Base-by-base conservation (phyloP, 2,797 vertebrate species). In the Mycteria americana region DNA sequence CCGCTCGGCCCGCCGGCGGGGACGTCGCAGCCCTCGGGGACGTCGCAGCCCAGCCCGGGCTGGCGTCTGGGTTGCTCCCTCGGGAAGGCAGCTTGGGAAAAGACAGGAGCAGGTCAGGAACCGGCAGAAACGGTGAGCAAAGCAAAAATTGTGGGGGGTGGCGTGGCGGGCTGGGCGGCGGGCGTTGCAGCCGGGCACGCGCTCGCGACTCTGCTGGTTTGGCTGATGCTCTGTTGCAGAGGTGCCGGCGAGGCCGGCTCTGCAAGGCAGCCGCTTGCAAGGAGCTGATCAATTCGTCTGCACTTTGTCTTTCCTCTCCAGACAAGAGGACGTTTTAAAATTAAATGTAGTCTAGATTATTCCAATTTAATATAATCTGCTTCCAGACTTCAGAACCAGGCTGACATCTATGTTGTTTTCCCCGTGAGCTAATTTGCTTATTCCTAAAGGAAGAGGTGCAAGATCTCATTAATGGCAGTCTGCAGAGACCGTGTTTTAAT, bases 71-170 rank as follows among this genome's bases (percentile, higher is more conserved):
- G 57, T 48, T 31, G 0, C 7, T 46, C 43, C 62, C 17, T 6
- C 1, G 0, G 63, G 50, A 68, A 21, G 41, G 17, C 12, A 12
- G 5, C 5, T 7, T 48, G 33, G 12, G 31, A 51, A 53, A 33
- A 37, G 1, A 0, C 8, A 13, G 57, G 60, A 77, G 15, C 6
- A 2, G 30, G 45, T 18, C 33, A 18, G 56, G 78, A 63, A 14
- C 0, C 0, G 2, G 27, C 69, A 57, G 73, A 45, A 53, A 0
- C 0, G 16, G 21, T 46, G 30, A 63, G 39, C 7, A 28, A 16
- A 48, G 84, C 6, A 0, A 0, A 3, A 23, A 2, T 4, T 2
- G 9, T 2, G 11, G 57, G 9, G 8, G 2, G 43, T 2, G 46
- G 46, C 2, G 0, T 1, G 5, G 18, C 3, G 11, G 41, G 43